phyloP scores from a whole-genome alignment of 2,113 vertebrate genomes.

The Oreotrochilus melanogaster region DNA sequence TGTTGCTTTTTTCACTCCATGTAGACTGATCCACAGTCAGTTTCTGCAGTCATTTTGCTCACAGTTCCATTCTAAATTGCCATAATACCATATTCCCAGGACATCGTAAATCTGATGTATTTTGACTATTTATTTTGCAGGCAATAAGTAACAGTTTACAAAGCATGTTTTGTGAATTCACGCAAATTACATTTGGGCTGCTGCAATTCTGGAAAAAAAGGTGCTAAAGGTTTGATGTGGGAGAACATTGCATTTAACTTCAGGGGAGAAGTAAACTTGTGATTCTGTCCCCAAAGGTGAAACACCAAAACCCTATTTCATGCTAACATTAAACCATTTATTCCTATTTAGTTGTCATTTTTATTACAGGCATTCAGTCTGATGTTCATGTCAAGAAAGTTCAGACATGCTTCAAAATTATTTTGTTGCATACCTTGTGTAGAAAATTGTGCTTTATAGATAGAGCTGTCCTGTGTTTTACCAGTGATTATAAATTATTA shows the following conservation, averaged over 20 bases:
- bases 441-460: constrained; percentile 58
- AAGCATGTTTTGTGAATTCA: constrained; percentile 72
- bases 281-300: constrained; percentile 76
- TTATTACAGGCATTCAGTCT: constrained; percentile 75
- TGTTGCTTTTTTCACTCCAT: not conserved
- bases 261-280: constrained; percentile 75
- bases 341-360: constrained; percentile 80
- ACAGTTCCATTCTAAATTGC: constrained; percentile 42
- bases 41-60: constrained; percentile 56
- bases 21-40: not conserved
- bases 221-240: constrained; percentile 60
- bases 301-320: constrained; percentile 64
- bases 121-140: constrained; percentile 80
- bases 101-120: constrained; percentile 76
- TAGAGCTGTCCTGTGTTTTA: constrained; percentile 27
- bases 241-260: constrained; percentile 77
- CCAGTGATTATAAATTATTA: constrained; percentile 39
- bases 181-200: constrained; percentile 79
- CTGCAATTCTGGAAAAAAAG: constrained; percentile 44
- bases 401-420: constrained; percentile 69
- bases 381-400: constrained; percentile 70
- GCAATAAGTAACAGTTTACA: constrained; percentile 77
- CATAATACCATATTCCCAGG: constrained; percentile 56
- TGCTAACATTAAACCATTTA: constrained; percentile 67
- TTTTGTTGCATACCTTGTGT: constrained; percentile 24